Conservation (phyloP, 2,113 vertebrate genomes). For the Naja naja region DNA sequence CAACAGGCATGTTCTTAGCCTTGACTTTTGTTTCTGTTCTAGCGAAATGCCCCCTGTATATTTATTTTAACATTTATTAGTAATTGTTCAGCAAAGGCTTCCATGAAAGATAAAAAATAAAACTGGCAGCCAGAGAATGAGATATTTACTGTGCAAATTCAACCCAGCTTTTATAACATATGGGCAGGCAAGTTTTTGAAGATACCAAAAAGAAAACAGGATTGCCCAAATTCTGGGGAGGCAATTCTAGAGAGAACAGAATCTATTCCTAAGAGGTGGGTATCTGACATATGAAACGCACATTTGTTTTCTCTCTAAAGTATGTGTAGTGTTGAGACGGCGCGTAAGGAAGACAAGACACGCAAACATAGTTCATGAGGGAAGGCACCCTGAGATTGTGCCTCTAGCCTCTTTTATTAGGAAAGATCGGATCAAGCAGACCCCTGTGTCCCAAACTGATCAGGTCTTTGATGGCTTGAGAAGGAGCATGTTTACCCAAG, state of each 20-base stretch:
- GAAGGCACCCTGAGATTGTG: no score
- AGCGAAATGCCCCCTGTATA: not conserved
- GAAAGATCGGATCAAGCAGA: no score
- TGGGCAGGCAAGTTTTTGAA: not conserved
- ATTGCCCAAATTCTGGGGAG: not conserved
- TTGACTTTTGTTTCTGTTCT: not conserved
- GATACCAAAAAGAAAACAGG: not conserved
- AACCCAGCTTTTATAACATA: not conserved
- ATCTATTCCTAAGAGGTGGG: not conserved
- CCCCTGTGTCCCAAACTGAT: no score
- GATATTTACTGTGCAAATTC: not conserved
- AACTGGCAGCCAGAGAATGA: not conserved
- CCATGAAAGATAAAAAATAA: not conserved
- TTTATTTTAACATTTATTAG: not conserved
- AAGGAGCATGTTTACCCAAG: no score
- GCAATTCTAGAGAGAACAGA: not conserved
- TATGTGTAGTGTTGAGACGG: no score
- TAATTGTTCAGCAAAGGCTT: not conserved
- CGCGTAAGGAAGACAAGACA: no score
- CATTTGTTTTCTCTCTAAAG: not conserved
- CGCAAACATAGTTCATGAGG: no score
- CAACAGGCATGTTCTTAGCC: not conserved
- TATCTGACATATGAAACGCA: not conserved
- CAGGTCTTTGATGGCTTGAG: no score
- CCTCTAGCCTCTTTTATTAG: no score